Conservation (phyloP, 2,113 vertebrate species). For the Leptobrachium ailaonicum region DNA sequence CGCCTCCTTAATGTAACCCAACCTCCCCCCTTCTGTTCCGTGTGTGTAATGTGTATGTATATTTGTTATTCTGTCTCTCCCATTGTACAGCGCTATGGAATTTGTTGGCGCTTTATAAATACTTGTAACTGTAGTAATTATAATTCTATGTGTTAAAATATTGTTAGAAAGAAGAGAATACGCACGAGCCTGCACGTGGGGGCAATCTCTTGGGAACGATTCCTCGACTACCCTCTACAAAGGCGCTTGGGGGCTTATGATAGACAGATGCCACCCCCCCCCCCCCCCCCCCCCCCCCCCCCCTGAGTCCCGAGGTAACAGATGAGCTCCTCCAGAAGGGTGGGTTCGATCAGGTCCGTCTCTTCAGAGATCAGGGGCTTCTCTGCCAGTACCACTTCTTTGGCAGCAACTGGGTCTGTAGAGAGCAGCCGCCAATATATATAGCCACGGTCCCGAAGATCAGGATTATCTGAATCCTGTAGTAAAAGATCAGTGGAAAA, state of each 20-base stretch:
- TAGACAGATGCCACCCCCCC: conserved; percentile 95
- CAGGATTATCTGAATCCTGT: conserved; percentile 95
- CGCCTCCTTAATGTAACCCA: no score
- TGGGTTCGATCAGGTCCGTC: conserved; percentile 96
- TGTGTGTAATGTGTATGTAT: no score
- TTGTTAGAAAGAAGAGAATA: conserved; percentile 45
- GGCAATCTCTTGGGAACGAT: conserved; percentile 89
- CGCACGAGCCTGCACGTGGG: conserved; percentile 88
- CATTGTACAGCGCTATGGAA: no score
- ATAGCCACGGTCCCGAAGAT: conserved; percentile 93
- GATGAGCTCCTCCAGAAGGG: conserved; percentile 93
- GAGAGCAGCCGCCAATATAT: conserved; percentile 99
- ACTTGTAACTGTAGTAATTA: no score
- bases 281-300: no score
- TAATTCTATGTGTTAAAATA: no score
- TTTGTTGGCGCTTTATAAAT: no score
- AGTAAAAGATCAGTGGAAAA: not conserved
- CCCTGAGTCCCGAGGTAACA: conserved; percentile 82
- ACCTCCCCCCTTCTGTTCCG: no score
- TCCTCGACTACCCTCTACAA: conserved; percentile 94
- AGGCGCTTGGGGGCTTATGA: conserved; percentile 95
- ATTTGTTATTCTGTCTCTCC: no score
- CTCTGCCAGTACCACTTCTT: conserved; percentile 96
- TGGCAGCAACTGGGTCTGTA: conserved; percentile 93
- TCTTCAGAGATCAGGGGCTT: conserved; percentile 97